Evolutionary conservation across 2,113 vertebrate species (phyloP).

Genomic region (Bagarius yarrelli): DNA sequence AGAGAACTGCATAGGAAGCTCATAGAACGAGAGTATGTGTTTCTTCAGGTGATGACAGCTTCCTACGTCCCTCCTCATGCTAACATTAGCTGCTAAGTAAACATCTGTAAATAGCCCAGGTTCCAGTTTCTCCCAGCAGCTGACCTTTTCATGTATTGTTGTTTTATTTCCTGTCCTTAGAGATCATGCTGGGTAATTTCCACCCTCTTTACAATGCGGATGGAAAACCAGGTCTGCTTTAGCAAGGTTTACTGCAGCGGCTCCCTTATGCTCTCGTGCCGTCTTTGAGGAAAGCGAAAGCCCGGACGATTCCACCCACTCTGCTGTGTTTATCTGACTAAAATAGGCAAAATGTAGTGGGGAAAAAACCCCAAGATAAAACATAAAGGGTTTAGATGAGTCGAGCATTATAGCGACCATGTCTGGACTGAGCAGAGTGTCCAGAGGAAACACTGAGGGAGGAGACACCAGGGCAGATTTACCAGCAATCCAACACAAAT

Average conservation of each 20-base stretch:
- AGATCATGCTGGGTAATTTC: constrained; percentile 44
- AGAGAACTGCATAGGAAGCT: background rate
- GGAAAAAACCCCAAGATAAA: constrained; percentile 59
- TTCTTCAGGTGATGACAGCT: background rate
- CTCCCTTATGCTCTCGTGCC: constrained; percentile 60
- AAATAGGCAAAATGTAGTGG: constrained; percentile 73
- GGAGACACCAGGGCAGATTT: background rate
- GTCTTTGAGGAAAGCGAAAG: constrained; percentile 44
- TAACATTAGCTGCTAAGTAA: constrained; percentile 3
- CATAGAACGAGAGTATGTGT: background rate
- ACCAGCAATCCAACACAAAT: background rate
- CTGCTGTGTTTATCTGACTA: constrained; percentile 73
- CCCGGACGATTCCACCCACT: constrained; percentile 60
- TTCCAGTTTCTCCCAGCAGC: constrained; percentile 11
- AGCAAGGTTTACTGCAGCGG: constrained; percentile 34
- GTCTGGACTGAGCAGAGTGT: constrained; percentile 19
- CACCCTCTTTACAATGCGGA: constrained; percentile 35
- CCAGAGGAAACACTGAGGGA: background rate
- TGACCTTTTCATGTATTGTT: constrained; percentile 37
- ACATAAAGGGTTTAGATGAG: constrained; percentile 58
- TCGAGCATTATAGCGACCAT: constrained; percentile 47
- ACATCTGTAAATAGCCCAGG: constrained; percentile 12
- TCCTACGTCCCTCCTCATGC: background rate
- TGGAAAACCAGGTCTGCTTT: constrained; percentile 52
- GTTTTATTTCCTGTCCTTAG: constrained; percentile 46